A percentile compares a stretch with the other conserved stretches of the same genome.
These are phyloP conservation scores for Akabosia matsudoensis DNA, from an alignment of 1,140 invertebrate genomes.

Conservation along the genomic window DNA sequence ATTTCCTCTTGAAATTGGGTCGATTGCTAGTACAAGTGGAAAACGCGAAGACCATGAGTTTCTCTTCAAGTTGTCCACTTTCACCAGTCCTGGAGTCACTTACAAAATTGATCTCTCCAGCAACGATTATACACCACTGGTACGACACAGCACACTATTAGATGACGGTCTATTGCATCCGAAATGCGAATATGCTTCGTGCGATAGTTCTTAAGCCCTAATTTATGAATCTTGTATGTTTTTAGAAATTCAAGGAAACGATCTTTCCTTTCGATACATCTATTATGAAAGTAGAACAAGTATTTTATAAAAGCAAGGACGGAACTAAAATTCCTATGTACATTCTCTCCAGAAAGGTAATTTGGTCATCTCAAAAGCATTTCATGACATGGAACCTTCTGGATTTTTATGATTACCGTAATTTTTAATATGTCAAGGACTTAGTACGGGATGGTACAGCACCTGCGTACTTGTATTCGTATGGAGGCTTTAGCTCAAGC, in stretches of 20 bases:
- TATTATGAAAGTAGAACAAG: slow-evolving; percentile 78
- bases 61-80: slow-evolving; percentile 91
- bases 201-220: too few relatives aligned
- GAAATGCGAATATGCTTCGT: too few relatives aligned
- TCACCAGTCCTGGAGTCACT: slow-evolving; percentile 84
- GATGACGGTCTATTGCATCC: too few relatives aligned
- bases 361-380: slow-evolving; percentile 29
- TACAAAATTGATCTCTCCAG: slow-evolving; percentile 75
- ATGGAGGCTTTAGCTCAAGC: slow-evolving; percentile 95
- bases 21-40: slow-evolving; percentile 76
- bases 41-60: slow-evolving; percentile 81
- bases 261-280: slow-evolving; percentile 63
- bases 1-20: slow-evolving; percentile 80
- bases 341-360: slow-evolving; percentile 77
- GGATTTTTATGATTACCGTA: not conserved
- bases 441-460: slow-evolving; percentile 61
- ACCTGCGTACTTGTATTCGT: slow-evolving; percentile 87
- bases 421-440: slow-evolving; percentile 48
- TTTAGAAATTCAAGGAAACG: not conserved
- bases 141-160: not conserved
- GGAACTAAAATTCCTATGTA: slow-evolving; percentile 97
- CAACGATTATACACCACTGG: not conserved
- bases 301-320: slow-evolving; percentile 93
- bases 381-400: too few relatives aligned
- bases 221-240: too few relatives aligned